Evolutionary conservation across 1,140 invertebrate genomes (phyloP).

Genomic region (Probaryconus sp.): DNA sequence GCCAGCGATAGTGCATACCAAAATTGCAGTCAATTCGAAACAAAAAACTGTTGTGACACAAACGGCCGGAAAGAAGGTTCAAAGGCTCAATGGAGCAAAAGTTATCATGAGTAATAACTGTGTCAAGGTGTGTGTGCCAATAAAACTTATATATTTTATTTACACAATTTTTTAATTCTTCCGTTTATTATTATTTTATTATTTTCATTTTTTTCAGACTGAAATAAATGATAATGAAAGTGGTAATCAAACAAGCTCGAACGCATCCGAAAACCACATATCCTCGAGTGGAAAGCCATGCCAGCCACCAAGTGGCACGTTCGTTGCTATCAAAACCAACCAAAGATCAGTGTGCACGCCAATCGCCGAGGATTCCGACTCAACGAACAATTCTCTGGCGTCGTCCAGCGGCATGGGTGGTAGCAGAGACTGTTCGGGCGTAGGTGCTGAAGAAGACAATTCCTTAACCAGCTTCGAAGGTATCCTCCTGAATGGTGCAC

Average conservation of each 20-base stretch:
- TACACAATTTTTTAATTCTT: slow-evolving; percentile 9
- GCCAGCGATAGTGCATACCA: slow-evolving; percentile 67
- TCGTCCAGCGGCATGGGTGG: slow-evolving; percentile 80
- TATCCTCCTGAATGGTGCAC: slow-evolving; percentile 80
- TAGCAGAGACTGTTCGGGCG: slow-evolving; percentile 73
- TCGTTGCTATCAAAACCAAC: slow-evolving; percentile 58
- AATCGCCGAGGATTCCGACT: slow-evolving; percentile 80
- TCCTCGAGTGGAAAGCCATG: slow-evolving; percentile 67
- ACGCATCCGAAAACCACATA: slow-evolving; percentile 71
- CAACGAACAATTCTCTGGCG: slow-evolving; percentile 80
- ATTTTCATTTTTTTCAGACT: slow-evolving; percentile 64
- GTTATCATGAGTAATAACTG: slow-evolving; percentile 76
- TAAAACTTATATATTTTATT: not conserved
- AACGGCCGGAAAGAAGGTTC: slow-evolving; percentile 74
- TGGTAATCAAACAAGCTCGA: slow-evolving; percentile 56
- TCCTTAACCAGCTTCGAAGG: slow-evolving; percentile 83
- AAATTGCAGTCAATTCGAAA: slow-evolving; percentile 75
- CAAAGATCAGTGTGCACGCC: slow-evolving; percentile 71
- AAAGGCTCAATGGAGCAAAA: slow-evolving; percentile 77
- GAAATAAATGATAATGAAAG: slow-evolving; percentile 70
- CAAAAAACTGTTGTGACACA: slow-evolving; percentile 74
- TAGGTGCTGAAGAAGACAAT: slow-evolving; percentile 80
- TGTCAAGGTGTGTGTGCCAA: slow-evolving; percentile 69
- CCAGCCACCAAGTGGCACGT: slow-evolving; percentile 67
- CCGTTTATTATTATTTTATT: no score